These are phyloP conservation scores for Meriones psammophilus DNA, from an alignment of 2,797 vertebrate genomes.

Conservation along the genomic window DNA sequence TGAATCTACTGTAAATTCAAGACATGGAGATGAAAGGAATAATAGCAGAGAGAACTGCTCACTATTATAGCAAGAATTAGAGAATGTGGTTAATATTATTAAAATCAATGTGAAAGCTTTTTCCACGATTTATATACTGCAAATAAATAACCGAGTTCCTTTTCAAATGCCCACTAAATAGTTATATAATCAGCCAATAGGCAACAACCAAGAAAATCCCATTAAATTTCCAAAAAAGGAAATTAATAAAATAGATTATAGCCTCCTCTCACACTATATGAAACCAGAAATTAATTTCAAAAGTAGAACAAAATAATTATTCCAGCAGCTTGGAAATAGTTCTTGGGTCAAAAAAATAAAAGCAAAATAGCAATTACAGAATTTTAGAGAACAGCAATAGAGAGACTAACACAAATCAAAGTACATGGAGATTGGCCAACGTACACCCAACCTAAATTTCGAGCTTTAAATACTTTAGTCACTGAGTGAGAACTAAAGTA, in stretches of 20 bases:
- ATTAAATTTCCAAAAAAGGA: conserved; percentile 62
- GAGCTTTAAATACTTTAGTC: conserved; percentile 66
- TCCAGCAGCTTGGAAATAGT: conserved; percentile 75
- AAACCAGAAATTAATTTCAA: conserved; percentile 81
- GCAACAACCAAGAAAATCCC: conserved; percentile 68
- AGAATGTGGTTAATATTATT: conserved; percentile 51
- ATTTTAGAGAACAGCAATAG: conserved; percentile 68
- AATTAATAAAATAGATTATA: conserved; percentile 78
- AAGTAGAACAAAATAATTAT: conserved; percentile 80
- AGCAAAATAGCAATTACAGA: conserved; percentile 81
- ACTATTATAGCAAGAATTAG: neutral
- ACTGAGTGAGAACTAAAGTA: conserved; percentile 50
- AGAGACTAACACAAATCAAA: conserved; percentile 69
- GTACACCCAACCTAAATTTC: conserved; percentile 43
- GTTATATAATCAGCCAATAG: conserved; percentile 63
- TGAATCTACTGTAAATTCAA: conserved; percentile 1
- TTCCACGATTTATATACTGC: conserved; percentile 16
- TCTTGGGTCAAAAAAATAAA: conserved; percentile 80
- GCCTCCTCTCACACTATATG: conserved; percentile 56
- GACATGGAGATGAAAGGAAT: neutral
- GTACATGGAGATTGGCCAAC: conserved; percentile 70
- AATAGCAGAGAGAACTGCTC: neutral
- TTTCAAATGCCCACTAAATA: conserved; percentile 51
- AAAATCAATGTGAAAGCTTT: conserved; percentile 62
- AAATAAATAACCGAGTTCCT: conserved; percentile 65